phyloP scores from a whole-genome alignment of 2,888 invertebrate genomes.

The Nephrotoma guestfalica region DNA sequence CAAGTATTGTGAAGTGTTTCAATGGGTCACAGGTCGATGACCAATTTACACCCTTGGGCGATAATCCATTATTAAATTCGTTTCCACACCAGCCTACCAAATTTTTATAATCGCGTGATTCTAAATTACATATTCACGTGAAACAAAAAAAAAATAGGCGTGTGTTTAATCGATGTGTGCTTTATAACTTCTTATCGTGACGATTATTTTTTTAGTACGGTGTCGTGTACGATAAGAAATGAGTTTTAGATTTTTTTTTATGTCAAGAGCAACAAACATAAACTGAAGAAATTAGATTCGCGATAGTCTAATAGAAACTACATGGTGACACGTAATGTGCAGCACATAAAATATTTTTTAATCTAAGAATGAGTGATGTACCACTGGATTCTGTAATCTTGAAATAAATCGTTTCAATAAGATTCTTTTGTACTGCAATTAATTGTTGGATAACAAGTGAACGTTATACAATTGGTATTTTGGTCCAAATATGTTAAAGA shows the following conservation, averaged over 20 bases:
- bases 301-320: not conserved
- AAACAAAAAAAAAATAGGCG: not conserved
- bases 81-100: too few relatives aligned
- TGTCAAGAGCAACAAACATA: not conserved
- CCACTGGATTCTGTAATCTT: too few relatives aligned
- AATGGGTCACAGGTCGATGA: too few relatives aligned
- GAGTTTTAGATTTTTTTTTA: not conserved
- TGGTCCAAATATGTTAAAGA: too few relatives aligned
- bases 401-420: too few relatives aligned
- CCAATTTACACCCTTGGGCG: not conserved
- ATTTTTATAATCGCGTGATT: not conserved
- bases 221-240: not conserved
- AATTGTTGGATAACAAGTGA: too few relatives aligned
- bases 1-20: too few relatives aligned
- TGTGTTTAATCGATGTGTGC: not conserved
- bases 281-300: not conserved
- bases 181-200: too few relatives aligned
- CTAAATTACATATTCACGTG: not conserved
- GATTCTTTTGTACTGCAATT: too few relatives aligned
- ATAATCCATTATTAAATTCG: not conserved
- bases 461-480: too few relatives aligned
- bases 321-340: not conserved
- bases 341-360: not conserved
- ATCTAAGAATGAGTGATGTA: too few relatives aligned
- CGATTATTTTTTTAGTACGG: too few relatives aligned